Percentiles rank a stretch among this genome's conserved stretches.
These are phyloP conservation scores for Gambelia wislizenii DNA, from an alignment of 2,797 vertebrate species.

Conservation along the genomic window DNA sequence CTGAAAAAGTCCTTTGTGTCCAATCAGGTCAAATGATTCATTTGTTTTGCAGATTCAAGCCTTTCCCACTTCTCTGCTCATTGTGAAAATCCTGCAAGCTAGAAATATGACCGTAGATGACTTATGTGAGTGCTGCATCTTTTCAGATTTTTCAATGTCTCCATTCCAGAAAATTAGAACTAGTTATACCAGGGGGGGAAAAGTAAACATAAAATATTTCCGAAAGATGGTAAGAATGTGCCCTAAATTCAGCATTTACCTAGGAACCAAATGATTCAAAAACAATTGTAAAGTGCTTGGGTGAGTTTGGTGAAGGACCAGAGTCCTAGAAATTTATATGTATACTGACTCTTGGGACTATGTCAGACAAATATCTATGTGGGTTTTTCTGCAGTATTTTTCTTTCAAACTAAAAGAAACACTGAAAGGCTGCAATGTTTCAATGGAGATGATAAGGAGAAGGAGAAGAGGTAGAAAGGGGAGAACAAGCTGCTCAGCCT, in stretches of 20 bases:
- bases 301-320: not conserved
- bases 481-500: too few species aligned
- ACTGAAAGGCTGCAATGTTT: not conserved
- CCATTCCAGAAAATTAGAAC: not conserved
- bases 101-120: constrained; percentile 61
- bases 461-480: not conserved
- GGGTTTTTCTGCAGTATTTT: not conserved
- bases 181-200: not conserved
- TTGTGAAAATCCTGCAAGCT: constrained; percentile 75
- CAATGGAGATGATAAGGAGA: not conserved
- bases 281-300: not conserved
- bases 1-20: too few species aligned
- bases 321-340: not conserved
- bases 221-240: not conserved
- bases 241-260: not conserved
- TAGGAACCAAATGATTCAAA: not conserved
- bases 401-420: not conserved
- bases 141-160: not conserved
- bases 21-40: not conserved
- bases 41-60: constrained; percentile 53
- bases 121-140: constrained; percentile 74
- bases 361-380: not conserved
- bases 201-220: not conserved
- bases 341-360: not conserved
- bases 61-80: constrained; percentile 56